Base-by-base conservation (phyloP, 2,888 invertebrate species). In the Hydrotaea cyrtoneurina region DNA sequence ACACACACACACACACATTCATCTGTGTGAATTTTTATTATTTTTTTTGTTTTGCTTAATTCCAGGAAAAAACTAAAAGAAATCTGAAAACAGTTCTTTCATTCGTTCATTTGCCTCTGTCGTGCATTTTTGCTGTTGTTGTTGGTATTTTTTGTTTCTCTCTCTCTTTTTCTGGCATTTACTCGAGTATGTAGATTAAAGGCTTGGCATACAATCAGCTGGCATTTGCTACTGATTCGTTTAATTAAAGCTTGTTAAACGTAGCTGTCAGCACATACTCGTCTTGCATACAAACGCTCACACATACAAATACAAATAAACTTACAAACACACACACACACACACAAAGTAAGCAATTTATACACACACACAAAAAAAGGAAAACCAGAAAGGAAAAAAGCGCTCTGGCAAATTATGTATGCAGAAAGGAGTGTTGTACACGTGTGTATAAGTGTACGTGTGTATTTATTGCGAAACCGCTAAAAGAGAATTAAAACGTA, bases 171-270 rank as follows among this genome's bases (percentile, higher is more conserved):
- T n/a, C 66, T 66, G 17, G 46, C 36, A 46, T 77, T 17, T 64
- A 15, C 66, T 50, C 36, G 21, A 59, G 19, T 78, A 19, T 43
- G 26, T 53, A 72, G 57, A 36, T 78, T 81, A 79, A 85, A 79
- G 73, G 76, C 55, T 80, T 85, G 82, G 79, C 82, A 79, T 73
- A 72, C 85, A 85, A 82, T 85, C 85, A 85, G 78, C 77, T 78
- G 85, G 79, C 77, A 82, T 82, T 82, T 79, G 77, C 80, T 74
- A 82, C 73, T 78, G 79, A 85, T 82, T 85, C 85, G 79, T 85
- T 85, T 85, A 85, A 85, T 85, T 85, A 85, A 85, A 80, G 82
- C 76, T 64, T 80, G 79, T 80, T 80, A 82, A 85, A 85, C 76
- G 75, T 69, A 36, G 62, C 73, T 79, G 77, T 80, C 82, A 82